Evolutionary conservation across 2,888 invertebrate genomes (phyloP).

Genomic region (Campoletis raptor): DNA sequence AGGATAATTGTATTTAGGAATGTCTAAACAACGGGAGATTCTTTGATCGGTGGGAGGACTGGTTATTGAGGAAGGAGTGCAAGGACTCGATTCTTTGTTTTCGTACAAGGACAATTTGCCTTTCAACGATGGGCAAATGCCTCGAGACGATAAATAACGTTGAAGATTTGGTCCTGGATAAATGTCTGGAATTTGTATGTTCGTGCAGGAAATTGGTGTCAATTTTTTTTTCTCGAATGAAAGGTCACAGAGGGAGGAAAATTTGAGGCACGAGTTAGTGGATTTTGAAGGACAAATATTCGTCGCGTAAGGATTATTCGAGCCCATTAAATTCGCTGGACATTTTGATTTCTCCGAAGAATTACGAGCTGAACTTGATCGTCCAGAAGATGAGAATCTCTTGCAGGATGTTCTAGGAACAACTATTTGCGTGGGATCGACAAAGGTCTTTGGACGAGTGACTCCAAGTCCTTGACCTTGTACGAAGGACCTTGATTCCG

Average conservation of each 20-base stretch:
- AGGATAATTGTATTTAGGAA: conserved; percentile 5
- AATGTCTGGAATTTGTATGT: conserved; percentile 38
- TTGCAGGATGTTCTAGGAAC: conserved; percentile 13
- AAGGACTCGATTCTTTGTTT: conserved; percentile 31
- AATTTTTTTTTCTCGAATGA: conserved; percentile 20
- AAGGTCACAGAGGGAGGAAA: conserved; percentile 28
- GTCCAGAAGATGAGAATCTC: conserved; percentile 26
- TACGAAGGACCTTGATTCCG: conserved; percentile 22
- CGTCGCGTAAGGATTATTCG: background rate
- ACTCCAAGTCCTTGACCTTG: conserved; percentile 19
- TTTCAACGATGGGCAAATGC: conserved; percentile 68
- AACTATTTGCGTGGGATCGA: conserved; percentile 17
- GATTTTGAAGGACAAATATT: conserved; percentile 22
- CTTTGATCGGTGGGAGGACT: conserved; percentile 4
- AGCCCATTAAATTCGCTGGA: background rate
- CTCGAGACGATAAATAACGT: conserved; percentile 70
- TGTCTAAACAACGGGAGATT: background rate
- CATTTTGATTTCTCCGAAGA: conserved; percentile 11
- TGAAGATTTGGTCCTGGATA: conserved; percentile 72
- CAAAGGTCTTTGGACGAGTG: conserved; percentile 12
- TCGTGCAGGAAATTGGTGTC: conserved; percentile 34
- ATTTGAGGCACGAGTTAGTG: conserved; percentile 37
- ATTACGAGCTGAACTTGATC: conserved; percentile 52
- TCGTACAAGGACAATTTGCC: conserved; percentile 68
- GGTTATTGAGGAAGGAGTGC: conserved; percentile 32